phyloP scores from a whole-genome alignment of 2,888 invertebrate genomes.

The Ornithoptera alexandrae region DNA sequence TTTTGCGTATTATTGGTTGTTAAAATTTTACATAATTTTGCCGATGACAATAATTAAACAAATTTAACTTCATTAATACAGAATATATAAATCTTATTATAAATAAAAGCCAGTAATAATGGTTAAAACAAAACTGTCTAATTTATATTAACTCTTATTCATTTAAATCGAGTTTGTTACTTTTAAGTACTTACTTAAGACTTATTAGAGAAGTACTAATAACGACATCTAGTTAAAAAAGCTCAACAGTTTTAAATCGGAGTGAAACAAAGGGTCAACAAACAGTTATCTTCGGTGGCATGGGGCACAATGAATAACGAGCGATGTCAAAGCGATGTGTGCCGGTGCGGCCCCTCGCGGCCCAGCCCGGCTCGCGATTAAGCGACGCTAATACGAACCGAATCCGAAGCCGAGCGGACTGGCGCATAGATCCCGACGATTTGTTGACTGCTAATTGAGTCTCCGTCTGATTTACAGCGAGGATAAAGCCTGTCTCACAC shows the following conservation, averaged over 20 bases:
- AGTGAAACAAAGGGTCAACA: constrained; percentile 52
- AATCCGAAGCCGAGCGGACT: constrained; percentile 78
- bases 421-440: constrained; percentile 77
- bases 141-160: background rate
- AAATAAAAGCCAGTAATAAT: no score
- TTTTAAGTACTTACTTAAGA: background rate
- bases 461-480: constrained; percentile 52
- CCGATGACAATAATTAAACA: background rate
- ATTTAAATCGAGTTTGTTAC: background rate
- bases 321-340: constrained; percentile 76
- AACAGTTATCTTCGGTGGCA: constrained; percentile 63
- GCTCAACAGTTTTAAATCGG: constrained; percentile 32
- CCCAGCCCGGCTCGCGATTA: constrained; percentile 74
- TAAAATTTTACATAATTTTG: background rate
- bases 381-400: constrained; percentile 77
- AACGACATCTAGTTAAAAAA: constrained; percentile 31
- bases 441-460: constrained; percentile 71
- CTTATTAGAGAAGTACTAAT: background rate
- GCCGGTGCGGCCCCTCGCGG: constrained; percentile 52
- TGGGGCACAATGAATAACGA: constrained; percentile 76
- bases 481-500: constrained; percentile 16
- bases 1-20: background rate
- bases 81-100: no score
- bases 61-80: no score
- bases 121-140: no score